Evolutionary conservation across 1,140 invertebrate genomes (phyloP), one percentile per base, ranked within the genome.

Genomic region (Lasioglossum albipes): DNA sequence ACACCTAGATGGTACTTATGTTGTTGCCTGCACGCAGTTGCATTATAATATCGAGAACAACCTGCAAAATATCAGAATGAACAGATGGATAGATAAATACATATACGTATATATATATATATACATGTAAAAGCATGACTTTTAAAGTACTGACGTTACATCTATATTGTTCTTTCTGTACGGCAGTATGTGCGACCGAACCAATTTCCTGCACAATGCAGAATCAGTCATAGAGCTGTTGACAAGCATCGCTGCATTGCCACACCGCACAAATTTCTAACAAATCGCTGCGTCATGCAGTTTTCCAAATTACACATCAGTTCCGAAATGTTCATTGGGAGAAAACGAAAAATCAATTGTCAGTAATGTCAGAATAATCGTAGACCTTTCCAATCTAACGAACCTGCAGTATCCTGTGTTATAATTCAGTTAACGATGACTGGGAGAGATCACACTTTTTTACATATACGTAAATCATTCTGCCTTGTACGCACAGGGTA

Each of bases 321-420:
- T 82, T 74, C 80, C 75, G 70, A 67, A 27, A 68, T 77, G 27
- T 81, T 68, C 71, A 67, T 84, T 84, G 74, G 22, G 64, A 73
- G 65, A 61, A 72, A 72, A 27, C 0, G 27, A 27, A 66, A 62
- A 80, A 74, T 71, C 76, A 85, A 59, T 86, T 86, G 61, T 77
- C 69, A 73, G 62, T 78, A 79, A 85, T 42, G 59, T 78, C 62
- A 72, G 67, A 68, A 57, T 49, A 79, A 82, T 81, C 77, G 71
- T 88, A 88, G 85, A 85, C 62, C 86, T 88, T 88, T 88, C 80
- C 87, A 87, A 87, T 86, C 27, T 54, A 86, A 75, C 65, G 59
- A 59, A 79, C 41, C 66, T 61, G 49, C 45, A 27, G 27, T 27
- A 77, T 82, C 59, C 59, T 62, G 66, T 64, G 62, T 82, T 70